Conservation (phyloP, 2,113 vertebrate species). For the Antechinus stuartii region DNA sequence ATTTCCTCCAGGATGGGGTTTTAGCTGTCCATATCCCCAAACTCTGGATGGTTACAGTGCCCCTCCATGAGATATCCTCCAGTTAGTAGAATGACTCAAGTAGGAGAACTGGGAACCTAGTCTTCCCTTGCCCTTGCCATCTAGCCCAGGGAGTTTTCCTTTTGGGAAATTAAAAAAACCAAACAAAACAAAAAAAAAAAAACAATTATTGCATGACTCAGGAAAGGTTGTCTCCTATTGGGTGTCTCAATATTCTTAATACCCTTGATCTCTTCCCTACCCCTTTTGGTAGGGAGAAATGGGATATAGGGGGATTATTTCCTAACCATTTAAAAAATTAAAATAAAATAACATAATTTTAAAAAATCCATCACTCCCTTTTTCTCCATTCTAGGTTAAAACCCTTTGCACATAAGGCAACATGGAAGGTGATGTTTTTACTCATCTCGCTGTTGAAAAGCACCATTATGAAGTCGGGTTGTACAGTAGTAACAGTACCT, state of each 20-base stretch:
- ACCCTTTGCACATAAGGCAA: slow-evolving; percentile 88
- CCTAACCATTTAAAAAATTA: slow-evolving; percentile 19
- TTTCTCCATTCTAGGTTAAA: slow-evolving; percentile 68
- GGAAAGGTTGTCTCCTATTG: slow-evolving; percentile 77
- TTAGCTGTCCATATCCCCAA: slow-evolving; percentile 51
- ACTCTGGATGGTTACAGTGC: slow-evolving; percentile 70
- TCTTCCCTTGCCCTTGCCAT: slow-evolving; percentile 56
- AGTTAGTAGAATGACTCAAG: slow-evolving; percentile 83
- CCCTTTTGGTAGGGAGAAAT: slow-evolving; percentile 66
- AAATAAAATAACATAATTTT: not conserved
- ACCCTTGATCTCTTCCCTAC: slow-evolving; percentile 27
- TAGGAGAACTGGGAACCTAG: slow-evolving; percentile 58
- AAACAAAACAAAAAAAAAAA: too few relatives aligned
- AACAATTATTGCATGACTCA: slow-evolving; percentile 83
- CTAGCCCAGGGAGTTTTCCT: slow-evolving; percentile 72
- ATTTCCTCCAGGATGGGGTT: slow-evolving; percentile 76
- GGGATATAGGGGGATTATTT: not conserved
- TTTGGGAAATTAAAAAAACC: slow-evolving; percentile 74
- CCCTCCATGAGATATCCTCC: slow-evolving; percentile 72
- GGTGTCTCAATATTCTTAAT: slow-evolving; percentile 47
- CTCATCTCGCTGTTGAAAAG: slow-evolving; percentile 91
- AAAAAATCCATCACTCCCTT: slow-evolving; percentile 45
- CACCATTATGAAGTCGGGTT: slow-evolving; percentile 96
- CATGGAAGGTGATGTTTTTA: slow-evolving; percentile 92
- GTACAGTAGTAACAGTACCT: slow-evolving; percentile 99